Evolutionary conservation across 2,888 invertebrate genomes (phyloP).

Genomic region (Platynereis dumerilii): DNA sequence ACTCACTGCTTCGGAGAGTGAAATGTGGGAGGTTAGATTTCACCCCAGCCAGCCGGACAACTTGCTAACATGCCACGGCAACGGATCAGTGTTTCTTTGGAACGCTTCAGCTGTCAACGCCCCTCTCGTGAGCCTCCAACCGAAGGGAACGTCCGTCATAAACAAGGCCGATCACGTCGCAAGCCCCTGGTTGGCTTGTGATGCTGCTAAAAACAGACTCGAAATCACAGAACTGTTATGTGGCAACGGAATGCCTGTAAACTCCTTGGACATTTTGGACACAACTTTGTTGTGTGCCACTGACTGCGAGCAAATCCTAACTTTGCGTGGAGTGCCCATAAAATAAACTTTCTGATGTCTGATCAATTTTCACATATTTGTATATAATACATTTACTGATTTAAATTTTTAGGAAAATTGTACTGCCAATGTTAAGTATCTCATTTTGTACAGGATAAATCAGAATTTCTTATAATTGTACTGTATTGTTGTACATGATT

Average conservation of each 20-base stretch:
- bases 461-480: too few relatives aligned
- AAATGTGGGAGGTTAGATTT: constrained; percentile 82
- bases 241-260: constrained; percentile 78
- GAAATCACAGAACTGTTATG: constrained; percentile 78
- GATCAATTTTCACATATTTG: too few relatives aligned
- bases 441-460: too few relatives aligned
- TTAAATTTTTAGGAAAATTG: too few relatives aligned
- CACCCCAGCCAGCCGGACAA: constrained; percentile 86
- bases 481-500: too few relatives aligned
- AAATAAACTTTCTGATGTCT: too few relatives aligned
- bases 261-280: constrained; percentile 79
- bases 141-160: neutral
- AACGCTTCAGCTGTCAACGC: constrained; percentile 60
- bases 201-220: constrained; percentile 72
- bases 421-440: too few relatives aligned
- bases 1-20: constrained; percentile 77
- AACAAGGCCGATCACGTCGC: neutral
- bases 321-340: too few relatives aligned
- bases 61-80: constrained; percentile 79
- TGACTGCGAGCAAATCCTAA: constrained; percentile 81
- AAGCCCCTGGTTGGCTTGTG: constrained; percentile 72
- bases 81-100: constrained; percentile 92
- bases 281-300: constrained; percentile 81
- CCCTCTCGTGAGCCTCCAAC: neutral
- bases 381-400: too few relatives aligned